Evolutionary conservation across 2,888 invertebrate species (phyloP), one percentile per base, ranked within the genome.

Genomic region (Alloplasta piceator): DNA sequence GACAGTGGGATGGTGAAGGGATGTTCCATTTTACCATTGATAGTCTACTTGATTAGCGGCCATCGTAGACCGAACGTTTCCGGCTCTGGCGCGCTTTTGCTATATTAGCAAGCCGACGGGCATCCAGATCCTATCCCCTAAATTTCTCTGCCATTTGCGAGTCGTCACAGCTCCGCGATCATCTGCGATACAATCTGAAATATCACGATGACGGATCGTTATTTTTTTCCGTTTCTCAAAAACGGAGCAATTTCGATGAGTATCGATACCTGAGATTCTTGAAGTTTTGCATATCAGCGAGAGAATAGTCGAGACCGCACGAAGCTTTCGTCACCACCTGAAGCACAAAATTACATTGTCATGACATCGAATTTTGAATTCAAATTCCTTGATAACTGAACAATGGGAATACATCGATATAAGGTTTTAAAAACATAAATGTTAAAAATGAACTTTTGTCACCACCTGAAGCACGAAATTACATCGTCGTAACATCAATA

Each of bases 21-120:
- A 26, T 56, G 64, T 58, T 52, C 52, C 14, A 38, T 84, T 92
- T 89, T 82, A 93, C 93, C 93, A 93, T 90, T 93, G 93, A 87
- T 93, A 93, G 88, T 93, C 93, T 85, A 92, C 92, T 88, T 92
- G 92, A 87, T 90, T 91, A 86, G 92, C 92, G 90, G 93, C 93
- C 92, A 93, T 93, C 84, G 87, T 92, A 89, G 87, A 87, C 74
- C 87, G 82, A 88, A 83, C 87, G 86, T 86, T 26, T 26, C 85
- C 86, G 91, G 89, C 89, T 90, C 86, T 88, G 89, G 88, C 89
- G 90, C 89, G 78, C 83, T 85, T 86, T 83, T 66, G 88, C 88
- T 91, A 90, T 87, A 87, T 88, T 86, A 88, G 87, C 85, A 87
- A 86, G 88, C 87, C 87, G 87, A 84, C 82, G 85, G 86, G 86